Base-by-base conservation (phyloP, 1,140 invertebrate species). In the Drosophila lacertosa region DNA sequence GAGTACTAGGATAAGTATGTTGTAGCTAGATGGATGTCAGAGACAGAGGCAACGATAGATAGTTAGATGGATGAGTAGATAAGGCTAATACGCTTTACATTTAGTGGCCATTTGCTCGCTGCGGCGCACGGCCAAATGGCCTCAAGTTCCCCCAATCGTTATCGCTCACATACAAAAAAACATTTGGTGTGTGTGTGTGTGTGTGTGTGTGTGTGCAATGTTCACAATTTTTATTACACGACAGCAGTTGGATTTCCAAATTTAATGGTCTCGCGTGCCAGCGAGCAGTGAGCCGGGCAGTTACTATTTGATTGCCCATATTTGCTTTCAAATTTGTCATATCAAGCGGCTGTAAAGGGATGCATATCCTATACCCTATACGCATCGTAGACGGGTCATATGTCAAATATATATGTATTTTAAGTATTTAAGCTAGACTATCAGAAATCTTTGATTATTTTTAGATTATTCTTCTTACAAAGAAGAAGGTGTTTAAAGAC, bases 1-100 rank as follows among this genome's bases (percentile, higher is more conserved):
- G 48, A 99, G 92, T 63, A 98, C 93, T 92, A 98, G 95, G 78
- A 97, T 96, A 26, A 95, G 92, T 15, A 98, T 94, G 86, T 97
- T 98, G 92, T 97, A 98, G 77, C 97, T 98, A 94, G 3, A 92
- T 15, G n/a, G 13, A 44, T 51, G 24, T 29, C n/a, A 18, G 42
- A 37, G 22, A 32, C 33, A 33, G 33, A 9, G 26, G 13, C 0
- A 35, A 2, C 26, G 6, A 45, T 1, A 22, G 11, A 18, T 37
- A 57, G 37, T 42, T 45, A 42, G 15, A 50, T 40, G 48, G 15
- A 47, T 51, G 29, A 44, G 62, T 35, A 63, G 64, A 75, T 57
- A 53, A 20, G 51, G 50, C 55, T 72, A 60, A 75, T 73, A 72
- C 59, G 66, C 57, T 50, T 22, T 74, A 62, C 39, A 73, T 42